Evolutionary conservation across 2,113 vertebrate species (phyloP).

Genomic region (Phaethornis superciliosus): DNA sequence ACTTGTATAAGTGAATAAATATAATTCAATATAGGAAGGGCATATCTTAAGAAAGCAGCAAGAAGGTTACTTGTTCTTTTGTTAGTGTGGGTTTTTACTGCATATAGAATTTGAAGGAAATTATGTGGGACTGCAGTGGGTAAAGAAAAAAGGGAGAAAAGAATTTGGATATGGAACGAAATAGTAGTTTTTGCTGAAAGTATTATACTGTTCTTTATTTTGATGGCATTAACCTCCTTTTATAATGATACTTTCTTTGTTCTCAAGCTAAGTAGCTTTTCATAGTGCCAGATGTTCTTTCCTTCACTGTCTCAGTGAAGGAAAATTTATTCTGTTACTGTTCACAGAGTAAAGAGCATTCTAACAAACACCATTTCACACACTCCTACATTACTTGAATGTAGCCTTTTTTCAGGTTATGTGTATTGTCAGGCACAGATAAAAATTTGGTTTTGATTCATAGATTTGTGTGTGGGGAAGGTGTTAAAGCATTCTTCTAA

Average conservation of each 20-base stretch:
- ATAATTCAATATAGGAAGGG: not conserved
- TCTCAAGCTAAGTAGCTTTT: slow-evolving; percentile 11
- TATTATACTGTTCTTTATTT: not conserved
- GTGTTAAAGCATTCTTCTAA: not conserved
- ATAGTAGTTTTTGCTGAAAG: not conserved
- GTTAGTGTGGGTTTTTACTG: not conserved
- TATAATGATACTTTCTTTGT: not conserved
- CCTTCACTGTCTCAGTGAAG: not conserved
- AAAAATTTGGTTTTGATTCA: not conserved
- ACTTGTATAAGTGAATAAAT: not conserved
- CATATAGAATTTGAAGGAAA: not conserved
- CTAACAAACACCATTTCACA: not conserved
- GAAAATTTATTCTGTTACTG: slow-evolving; percentile 8
- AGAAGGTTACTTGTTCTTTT: not conserved
- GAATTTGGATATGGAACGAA: not conserved
- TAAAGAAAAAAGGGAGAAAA: not conserved
- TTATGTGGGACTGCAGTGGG: not conserved
- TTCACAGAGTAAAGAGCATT: not conserved
- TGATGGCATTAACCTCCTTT: not conserved
- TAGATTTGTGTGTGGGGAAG: not conserved
- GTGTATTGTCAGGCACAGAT: not conserved
- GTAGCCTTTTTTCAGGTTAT: not conserved
- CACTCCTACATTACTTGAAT: not conserved
- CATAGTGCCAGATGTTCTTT: not conserved
- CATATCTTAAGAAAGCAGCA: not conserved